Base-by-base conservation (phyloP, 2,888 invertebrate genomes). In the Campaea margaritaria region DNA sequence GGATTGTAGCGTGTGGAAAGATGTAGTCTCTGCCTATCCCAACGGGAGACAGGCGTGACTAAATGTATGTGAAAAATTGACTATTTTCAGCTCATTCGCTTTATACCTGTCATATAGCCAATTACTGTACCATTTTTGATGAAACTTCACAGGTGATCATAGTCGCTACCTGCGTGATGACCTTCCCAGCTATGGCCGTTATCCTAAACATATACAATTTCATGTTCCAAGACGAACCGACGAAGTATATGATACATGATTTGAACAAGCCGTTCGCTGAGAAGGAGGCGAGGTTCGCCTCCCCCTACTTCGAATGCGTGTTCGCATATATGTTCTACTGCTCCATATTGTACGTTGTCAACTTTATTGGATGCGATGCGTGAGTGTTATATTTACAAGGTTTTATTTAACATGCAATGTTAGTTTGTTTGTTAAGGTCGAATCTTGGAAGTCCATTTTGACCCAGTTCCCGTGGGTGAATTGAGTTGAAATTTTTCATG, bases 161-260 rank as follows among this genome's bases (percentile, higher is more conserved):
- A 0, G 81, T 87, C 0, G 0, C 50, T 0, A 49, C 50, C 0
- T 74, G 77, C 14, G 81, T 83, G 0, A 59, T 77, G 61, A 73
- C 68, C 0, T 88, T 86, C 42, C 85, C 87, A 0, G 0, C 69
- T 0, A 81, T 86, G 70, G 82, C 87, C 0, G 58, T 74, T 0
- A 36, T 71, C 0, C 28, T 68, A 0, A 88, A 68, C 36, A 15
- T 77, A 0, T 81, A 83, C 64, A 84, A 72, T 53, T 74, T 56
- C 11, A 5, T 64, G 0, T 81, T 79, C 12, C 60, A 68, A 10
- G 62, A 69, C 0, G 76, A 79, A 0, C 80, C 83, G 0, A 52
- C 36, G 0, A 82, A 74, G 31, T 79, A 79, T 44, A 86, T 88
- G 87, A 63, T 87, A 0, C 88, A 89, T 31, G 87, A 89, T n/a